Base-by-base conservation (phyloP, 2,797 vertebrate genomes). In the Alouatta caraya region DNA sequence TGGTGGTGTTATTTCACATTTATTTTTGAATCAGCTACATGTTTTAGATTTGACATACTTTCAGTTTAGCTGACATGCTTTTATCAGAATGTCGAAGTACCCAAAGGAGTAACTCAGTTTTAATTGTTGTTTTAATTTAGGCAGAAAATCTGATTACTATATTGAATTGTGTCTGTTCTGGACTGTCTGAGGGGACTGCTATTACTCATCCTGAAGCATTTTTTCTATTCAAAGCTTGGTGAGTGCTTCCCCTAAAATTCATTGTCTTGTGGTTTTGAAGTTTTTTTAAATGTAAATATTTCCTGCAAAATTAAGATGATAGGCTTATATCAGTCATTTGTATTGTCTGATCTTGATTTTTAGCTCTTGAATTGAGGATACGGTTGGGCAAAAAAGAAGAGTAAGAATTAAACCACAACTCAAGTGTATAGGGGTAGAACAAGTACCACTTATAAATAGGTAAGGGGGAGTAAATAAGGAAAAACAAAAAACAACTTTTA, bases 201-300 rank as follows among this genome's bases (percentile, higher is more conserved):
- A 5, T 64, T 37, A 30, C 6, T 30, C 37, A 70, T 55, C 24
- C 2, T 50, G 9, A 93, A 88, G 57, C 39, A 79, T 8, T 26
- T 44, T 83, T 42, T 92, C 12, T 72, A 12, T 87, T 15, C 44
- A 72, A 76, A 90, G 13, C 1, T 73, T 33, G 37, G 55, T n/a
- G 12, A 95, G 33, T 42, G 28, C 22, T 75, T 94, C 6, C 5
- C 15, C 42, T 95, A 64, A 52, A 55, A 67, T 46, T 72, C 37
- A 22, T 5, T 80, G 1, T 59, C 44, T 76, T 84, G 22, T 37
- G 26, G 1, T 11, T 94, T 59, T 61, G 9, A 87, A 80, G 1
- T 12, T 48, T 95, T 82, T 55, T 75, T 30, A 90, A 78, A 57
- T 52, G 7, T 87, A 95, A 96, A 72, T 73, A 85, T 85, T 83